Evolutionary conservation across 1,140 invertebrate species (phyloP).

Genomic region (Aphelinus atriplicis): DNA sequence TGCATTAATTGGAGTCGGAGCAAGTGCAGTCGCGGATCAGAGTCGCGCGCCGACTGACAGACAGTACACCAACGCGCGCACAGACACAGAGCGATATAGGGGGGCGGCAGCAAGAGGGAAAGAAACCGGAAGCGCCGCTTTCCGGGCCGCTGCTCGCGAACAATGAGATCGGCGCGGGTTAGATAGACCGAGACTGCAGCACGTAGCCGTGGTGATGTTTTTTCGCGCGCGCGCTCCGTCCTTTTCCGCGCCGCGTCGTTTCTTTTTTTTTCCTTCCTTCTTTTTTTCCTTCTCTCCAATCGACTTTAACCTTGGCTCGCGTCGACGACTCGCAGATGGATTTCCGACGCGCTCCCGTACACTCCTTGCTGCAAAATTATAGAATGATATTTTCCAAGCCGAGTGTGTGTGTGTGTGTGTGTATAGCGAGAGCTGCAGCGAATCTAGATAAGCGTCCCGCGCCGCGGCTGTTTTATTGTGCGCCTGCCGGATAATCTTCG

Average conservation of each 20-base stretch:
- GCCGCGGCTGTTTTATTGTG: conserved; percentile 25
- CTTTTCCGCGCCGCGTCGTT: background rate
- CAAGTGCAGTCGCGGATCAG: conserved; percentile 11
- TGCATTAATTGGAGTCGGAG: conserved; percentile 18
- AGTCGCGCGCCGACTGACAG: conserved; percentile 6
- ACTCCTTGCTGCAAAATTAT: conserved; percentile 19
- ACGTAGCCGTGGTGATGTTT: conserved; percentile 7
- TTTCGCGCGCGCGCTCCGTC: background rate
- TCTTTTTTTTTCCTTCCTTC: conserved; percentile 7
- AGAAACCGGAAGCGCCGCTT: conserved; percentile 60
- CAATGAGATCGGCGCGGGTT: no score
- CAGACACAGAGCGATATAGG: no score
- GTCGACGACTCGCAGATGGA: conserved; percentile 33
- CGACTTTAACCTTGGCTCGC: conserved; percentile 31
- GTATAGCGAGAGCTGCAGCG: background rate
- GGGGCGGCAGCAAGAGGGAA: background rate
- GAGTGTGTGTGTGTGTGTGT: background rate
- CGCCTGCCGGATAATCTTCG: conserved; percentile 14
- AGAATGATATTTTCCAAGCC: conserved; percentile 36
- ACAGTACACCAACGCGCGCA: no score
- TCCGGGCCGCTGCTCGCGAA: conserved; percentile 56
- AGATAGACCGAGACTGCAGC: background rate
- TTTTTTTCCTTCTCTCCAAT: conserved; percentile 20
- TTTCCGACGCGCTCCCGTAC: background rate
- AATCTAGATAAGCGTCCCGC: conserved; percentile 32